A percentile compares a stretch with the other conserved stretches of the same genome.
Conservation (phyloP, 2,888 invertebrate genomes). For the Noctua comes region DNA sequence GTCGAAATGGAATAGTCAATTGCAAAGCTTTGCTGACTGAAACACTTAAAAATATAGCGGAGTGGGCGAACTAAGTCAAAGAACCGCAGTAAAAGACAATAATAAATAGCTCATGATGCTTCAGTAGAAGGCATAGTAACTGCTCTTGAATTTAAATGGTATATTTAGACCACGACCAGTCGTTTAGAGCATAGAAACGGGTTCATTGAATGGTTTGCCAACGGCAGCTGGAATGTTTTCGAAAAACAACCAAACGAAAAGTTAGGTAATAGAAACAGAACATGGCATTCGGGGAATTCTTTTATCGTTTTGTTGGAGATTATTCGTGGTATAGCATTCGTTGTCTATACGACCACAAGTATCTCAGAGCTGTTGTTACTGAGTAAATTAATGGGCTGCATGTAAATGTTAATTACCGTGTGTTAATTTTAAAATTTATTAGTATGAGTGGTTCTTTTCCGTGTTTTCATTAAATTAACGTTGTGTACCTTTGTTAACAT, state of each 20-base stretch:
- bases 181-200: constrained; percentile 87
- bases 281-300: constrained; percentile 73
- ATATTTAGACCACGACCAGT: constrained; percentile 85
- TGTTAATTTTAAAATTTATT: constrained; percentile 47
- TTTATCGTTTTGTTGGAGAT: constrained; percentile 71
- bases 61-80: constrained; percentile 76
- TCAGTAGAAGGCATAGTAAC: constrained; percentile 80
- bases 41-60: constrained; percentile 62
- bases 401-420: constrained; percentile 58
- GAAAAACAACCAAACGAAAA: constrained; percentile 83
- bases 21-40: constrained; percentile 56
- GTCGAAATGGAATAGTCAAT: constrained; percentile 67
- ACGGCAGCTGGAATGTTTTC: constrained; percentile 83
- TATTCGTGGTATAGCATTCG: constrained; percentile 60
- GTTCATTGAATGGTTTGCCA: constrained; percentile 85
- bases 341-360: constrained; percentile 42
- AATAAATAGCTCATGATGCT: constrained; percentile 83
- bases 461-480: constrained; percentile 52
- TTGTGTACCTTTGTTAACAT: constrained; percentile 47
- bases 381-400: constrained; percentile 46
- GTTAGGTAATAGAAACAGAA: constrained; percentile 84
- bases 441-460: constrained; percentile 22
- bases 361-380: constrained; percentile 37
- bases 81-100: constrained; percentile 79
- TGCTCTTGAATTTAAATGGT: constrained; percentile 88